Conservation (phyloP, 1,140 invertebrate species). For the Eupeodes corollae region DNA sequence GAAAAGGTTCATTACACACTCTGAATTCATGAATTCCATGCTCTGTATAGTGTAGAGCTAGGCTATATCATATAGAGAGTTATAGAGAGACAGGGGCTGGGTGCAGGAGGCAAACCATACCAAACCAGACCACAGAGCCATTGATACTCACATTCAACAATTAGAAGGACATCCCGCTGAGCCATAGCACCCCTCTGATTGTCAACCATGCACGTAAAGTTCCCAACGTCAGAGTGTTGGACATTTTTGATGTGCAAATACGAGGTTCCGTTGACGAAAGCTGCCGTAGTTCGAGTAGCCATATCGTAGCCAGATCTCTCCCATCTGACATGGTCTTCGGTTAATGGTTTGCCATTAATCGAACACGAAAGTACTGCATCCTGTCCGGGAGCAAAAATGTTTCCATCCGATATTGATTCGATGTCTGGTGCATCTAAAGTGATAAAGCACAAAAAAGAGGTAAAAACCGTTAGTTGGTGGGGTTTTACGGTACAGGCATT, state of each 20-base stretch:
- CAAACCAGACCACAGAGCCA: slow-evolving; percentile 4
- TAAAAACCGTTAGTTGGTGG: too few species aligned
- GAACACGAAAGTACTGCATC: slow-evolving; percentile 77
- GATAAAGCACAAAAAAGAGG: neutral
- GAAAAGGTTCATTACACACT: neutral
- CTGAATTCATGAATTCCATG: neutral
- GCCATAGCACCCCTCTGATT: slow-evolving; percentile 75
- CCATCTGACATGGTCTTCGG: slow-evolving; percentile 76
- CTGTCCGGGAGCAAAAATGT: slow-evolving; percentile 61
- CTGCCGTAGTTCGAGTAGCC: slow-evolving; percentile 47
- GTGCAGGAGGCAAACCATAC: neutral
- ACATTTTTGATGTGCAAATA: slow-evolving; percentile 67
- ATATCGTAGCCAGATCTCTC: slow-evolving; percentile 60
- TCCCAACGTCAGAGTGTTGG: slow-evolving; percentile 72
- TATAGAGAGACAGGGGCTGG: neutral
- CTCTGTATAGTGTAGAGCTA: neutral
- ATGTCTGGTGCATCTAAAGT: slow-evolving; percentile 48
- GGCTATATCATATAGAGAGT: neutral
- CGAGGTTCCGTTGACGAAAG: slow-evolving; percentile 63
- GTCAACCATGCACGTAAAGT: slow-evolving; percentile 79
- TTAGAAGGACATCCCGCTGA: slow-evolving; percentile 46
- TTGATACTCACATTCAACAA: slow-evolving; percentile 67
- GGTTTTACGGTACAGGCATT: too few species aligned
- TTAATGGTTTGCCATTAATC: slow-evolving; percentile 72
- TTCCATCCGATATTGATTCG: slow-evolving; percentile 56